Evolutionary conservation across 2,797 vertebrate genomes (phyloP).

Genomic region (Rhinella marina): DNA sequence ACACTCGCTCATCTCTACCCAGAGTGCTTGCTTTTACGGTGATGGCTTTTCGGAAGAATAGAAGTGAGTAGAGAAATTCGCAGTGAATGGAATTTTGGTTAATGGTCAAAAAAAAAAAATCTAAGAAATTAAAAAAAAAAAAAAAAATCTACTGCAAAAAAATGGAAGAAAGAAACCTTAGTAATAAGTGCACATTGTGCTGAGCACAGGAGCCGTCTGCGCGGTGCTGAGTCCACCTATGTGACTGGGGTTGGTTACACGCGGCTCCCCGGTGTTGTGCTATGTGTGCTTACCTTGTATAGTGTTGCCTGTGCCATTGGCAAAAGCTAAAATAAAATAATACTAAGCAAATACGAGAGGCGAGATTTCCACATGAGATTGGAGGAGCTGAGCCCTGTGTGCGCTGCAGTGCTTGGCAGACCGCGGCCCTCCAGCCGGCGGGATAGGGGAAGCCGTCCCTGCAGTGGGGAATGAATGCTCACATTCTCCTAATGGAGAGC

Average conservation of each 20-base stretch:
- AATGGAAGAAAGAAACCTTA: neutral
- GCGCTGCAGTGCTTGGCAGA: constrained; percentile 50
- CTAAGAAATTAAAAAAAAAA: neutral
- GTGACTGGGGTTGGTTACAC: constrained; percentile 35
- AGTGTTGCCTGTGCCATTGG: constrained; percentile 54
- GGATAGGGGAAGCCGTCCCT: constrained; percentile 33
- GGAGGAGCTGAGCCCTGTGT: constrained; percentile 51
- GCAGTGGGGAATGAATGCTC: constrained; percentile 54
- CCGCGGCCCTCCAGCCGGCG: constrained; percentile 41
- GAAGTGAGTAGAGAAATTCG: neutral
- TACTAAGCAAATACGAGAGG: constrained; percentile 60
- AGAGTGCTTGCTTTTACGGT: no score
- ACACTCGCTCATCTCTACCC: no score
- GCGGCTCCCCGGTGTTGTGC: constrained; percentile 54
- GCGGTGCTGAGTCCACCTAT: constrained; percentile 43
- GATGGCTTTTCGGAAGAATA: neutral
- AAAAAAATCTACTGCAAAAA: constrained; percentile 43
- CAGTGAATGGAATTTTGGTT: constrained; percentile 1
- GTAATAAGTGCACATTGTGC: constrained; percentile 58
- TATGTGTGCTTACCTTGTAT: constrained; percentile 60
- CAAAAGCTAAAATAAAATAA: constrained; percentile 62
- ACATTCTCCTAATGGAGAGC: constrained; percentile 59
- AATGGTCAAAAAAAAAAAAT: neutral
- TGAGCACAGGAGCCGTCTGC: constrained; percentile 46
- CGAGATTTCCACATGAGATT: constrained; percentile 62